phyloP scores from a whole-genome alignment of 2,888 invertebrate genomes.

The Ctenicera cuprea region DNA sequence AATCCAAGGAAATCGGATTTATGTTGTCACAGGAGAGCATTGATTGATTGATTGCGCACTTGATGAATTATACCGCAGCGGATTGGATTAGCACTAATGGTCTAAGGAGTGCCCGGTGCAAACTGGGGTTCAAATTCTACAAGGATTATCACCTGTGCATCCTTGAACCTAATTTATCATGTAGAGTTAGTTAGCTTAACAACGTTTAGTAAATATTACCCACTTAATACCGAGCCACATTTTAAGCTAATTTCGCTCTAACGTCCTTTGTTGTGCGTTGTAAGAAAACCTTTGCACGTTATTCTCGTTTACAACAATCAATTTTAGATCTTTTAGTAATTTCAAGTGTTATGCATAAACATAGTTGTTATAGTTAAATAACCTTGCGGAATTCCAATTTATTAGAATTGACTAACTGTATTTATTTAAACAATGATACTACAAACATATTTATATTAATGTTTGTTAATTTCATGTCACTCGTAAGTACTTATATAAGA shows the following conservation, averaged over 20 bases:
- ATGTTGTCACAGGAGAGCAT: slow-evolving; percentile 69
- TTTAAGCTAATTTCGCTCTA: slow-evolving; percentile 33
- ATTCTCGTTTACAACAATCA: neutral
- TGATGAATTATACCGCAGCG: slow-evolving; percentile 71
- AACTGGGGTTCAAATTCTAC: slow-evolving; percentile 55
- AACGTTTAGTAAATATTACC: slow-evolving; percentile 45
- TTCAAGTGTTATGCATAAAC: too few species aligned
- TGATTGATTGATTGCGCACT: slow-evolving; percentile 71
- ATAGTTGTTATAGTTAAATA: too few species aligned
- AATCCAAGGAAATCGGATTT: slow-evolving; percentile 70
- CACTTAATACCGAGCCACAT: slow-evolving; percentile 30
- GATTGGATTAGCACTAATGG: slow-evolving; percentile 69
- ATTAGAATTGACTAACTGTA: too few species aligned
- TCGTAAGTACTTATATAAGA: too few species aligned
- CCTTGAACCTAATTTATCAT: slow-evolving; percentile 57
- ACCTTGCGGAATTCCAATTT: too few species aligned
- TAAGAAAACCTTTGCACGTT: neutral
- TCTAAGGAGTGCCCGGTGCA: slow-evolving; percentile 66
- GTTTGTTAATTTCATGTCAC: too few species aligned
- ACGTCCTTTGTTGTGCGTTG: slow-evolving; percentile 33
- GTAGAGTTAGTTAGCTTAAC: slow-evolving; percentile 41
- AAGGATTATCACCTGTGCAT: slow-evolving; percentile 60
- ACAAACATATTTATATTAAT: too few species aligned
- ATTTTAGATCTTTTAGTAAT: too few species aligned
- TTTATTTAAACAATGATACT: too few species aligned